Percentiles rank a stretch among this genome's conserved stretches.
phyloP scores from a whole-genome alignment of 2,888 invertebrate species.

The Heliconius cydno region DNA sequence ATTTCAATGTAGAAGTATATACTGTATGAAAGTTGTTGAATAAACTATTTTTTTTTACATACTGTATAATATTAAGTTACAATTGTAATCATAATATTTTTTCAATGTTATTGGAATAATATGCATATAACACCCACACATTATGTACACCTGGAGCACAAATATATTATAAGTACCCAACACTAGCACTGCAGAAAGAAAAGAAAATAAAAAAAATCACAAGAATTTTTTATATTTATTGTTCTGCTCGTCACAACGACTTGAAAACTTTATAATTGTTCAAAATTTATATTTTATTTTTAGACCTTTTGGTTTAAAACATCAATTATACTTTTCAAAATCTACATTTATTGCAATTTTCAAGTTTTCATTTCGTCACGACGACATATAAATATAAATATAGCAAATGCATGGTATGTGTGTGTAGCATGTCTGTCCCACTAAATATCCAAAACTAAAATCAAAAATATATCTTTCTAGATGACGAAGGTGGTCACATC shows the following conservation, averaged over 20 bases:
- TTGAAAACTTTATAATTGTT: background rate
- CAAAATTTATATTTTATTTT: background rate
- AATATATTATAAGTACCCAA: background rate
- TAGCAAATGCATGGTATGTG: conserved; percentile 42
- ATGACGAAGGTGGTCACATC: conserved; percentile 88
- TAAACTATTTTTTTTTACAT: background rate
- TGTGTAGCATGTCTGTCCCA: conserved; percentile 35
- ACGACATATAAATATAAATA: background rate
- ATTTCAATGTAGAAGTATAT: background rate
- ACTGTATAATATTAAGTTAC: no score
- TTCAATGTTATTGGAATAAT: background rate
- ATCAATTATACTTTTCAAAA: background rate
- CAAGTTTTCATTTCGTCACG: background rate
- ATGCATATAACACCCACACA: background rate
- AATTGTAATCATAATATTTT: background rate
- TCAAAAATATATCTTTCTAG: conserved; percentile 66
- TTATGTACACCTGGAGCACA: background rate
- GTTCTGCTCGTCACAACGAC: background rate
- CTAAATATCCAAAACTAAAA: conserved; percentile 1
- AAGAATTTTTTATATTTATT: background rate
- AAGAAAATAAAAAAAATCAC: background rate
- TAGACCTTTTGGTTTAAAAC: background rate
- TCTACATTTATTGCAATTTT: background rate
- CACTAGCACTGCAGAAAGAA: background rate
- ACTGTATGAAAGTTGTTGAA: background rate